Evolutionary conservation across 1,140 invertebrate species (phyloP), one percentile per base, ranked within the genome.

Genomic region (Calliphora vicina): DNA sequence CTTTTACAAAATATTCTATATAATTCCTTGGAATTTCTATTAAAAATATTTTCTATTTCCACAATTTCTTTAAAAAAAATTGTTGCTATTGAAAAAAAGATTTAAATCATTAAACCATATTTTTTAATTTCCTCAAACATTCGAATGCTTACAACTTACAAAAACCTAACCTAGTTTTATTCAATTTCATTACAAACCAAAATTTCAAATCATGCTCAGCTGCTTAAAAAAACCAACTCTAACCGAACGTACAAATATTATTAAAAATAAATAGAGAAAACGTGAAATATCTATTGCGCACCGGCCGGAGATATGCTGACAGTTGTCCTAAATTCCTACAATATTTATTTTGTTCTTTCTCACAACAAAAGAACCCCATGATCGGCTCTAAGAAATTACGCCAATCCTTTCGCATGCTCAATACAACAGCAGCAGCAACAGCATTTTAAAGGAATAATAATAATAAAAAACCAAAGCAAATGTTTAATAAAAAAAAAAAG

Each of bases 261-360:
- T 80, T 80, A 45, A 27, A 45, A 27, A 43, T 8, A 23, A 81
- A 25, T 73, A 13, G 27, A 15, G 13, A 42, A 80, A 23, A 15
- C 73, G 27, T 20, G n/a, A 35, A 57, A 50, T 20, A 67, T 35
- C 61, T 61, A 42, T 26, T 72, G 42, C 43, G 57, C 82, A 83
- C 61, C 76, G 86, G 86, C 85, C 88, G 88, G 88, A 89, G 88
- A 89, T 89, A 89, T 84, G 88, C 86, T 85, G 83, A 85, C 86
- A 87, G 85, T 86, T 85, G 88, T 87, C 84, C 88, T 84, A 82
- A 82, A 86, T 86, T 85, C 81, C 84, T 73, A 67, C 5, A 67
- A 67, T 67, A 67, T 67, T 35, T 35, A 35, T 35, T 35, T 35
- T 35, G 35, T 35, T 35, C 35, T 35, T 35, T 10, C 23, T 6